Conservation (phyloP, 2,888 invertebrate species). For the Tenthredo scrophulariae region DNA sequence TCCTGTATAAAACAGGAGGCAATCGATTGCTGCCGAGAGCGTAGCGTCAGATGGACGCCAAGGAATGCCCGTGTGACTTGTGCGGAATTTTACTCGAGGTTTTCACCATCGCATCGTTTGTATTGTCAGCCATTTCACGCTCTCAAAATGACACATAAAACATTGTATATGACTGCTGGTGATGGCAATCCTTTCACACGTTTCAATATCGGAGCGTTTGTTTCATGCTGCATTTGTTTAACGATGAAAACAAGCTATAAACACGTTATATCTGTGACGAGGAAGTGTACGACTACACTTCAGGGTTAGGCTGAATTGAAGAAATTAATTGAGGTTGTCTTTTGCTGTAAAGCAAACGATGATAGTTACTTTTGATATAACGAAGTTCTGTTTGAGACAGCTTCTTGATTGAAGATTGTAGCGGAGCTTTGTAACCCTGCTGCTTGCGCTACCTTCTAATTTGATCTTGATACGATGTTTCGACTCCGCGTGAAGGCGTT, state of each 20-base stretch:
- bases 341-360: not conserved
- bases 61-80: slow-evolving; percentile 31
- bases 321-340: slow-evolving; percentile 2
- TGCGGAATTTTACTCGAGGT: slow-evolving; percentile 2
- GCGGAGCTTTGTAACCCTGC: not conserved
- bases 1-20: not conserved
- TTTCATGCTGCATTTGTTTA: not conserved
- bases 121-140: slow-evolving; percentile 6
- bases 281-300: not conserved
- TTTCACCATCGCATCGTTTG: not conserved
- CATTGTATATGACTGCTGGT: not conserved
- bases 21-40: slow-evolving; percentile 8
- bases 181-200: not conserved
- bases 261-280: not conserved
- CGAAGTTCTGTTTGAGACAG: slow-evolving; percentile 1
- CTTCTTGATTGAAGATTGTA: slow-evolving; percentile 28
- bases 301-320: not conserved
- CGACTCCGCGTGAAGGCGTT: not conserved
- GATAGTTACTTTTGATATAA: not conserved
- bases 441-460: slow-evolving; percentile 24
- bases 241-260: not conserved
- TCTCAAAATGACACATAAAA: not conserved
- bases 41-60: slow-evolving; percentile 26
- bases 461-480: slow-evolving; percentile 39
- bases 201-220: not conserved